Conservation (phyloP, 2,113 vertebrate genomes). For the Climacteris rufus region DNA sequence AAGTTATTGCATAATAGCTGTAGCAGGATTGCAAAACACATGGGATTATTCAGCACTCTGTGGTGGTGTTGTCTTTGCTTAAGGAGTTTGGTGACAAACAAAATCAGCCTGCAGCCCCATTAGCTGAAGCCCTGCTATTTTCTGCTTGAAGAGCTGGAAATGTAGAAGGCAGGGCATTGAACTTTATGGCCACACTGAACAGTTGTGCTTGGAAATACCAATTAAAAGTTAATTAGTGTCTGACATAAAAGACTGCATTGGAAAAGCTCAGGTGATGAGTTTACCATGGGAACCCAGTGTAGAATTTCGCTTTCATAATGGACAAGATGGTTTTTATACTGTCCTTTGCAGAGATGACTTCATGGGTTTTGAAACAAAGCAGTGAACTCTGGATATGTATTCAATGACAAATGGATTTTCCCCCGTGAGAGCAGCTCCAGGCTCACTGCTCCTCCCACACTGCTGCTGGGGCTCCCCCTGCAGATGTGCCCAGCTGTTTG, state of each 20-base stretch:
- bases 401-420: neutral
- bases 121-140: neutral
- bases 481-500: neutral
- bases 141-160: neutral
- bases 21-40: neutral
- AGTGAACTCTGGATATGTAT: neutral
- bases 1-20: neutral
- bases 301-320: neutral
- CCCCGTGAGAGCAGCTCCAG: neutral
- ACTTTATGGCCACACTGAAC: neutral
- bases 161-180: neutral
- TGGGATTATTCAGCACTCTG: neutral
- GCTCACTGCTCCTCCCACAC: neutral
- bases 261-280: neutral
- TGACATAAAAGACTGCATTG: neutral
- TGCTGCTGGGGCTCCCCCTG: neutral
- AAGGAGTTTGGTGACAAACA: neutral
- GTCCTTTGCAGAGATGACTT: neutral
- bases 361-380: neutral
- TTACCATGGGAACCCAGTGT: neutral
- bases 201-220: neutral
- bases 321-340: neutral
- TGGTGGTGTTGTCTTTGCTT: neutral
- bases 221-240: neutral
- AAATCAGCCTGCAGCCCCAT: neutral